Evolutionary conservation across 1,140 invertebrate genomes (phyloP).

Genomic region (Paramacrobiotus metropolitanus): DNA sequence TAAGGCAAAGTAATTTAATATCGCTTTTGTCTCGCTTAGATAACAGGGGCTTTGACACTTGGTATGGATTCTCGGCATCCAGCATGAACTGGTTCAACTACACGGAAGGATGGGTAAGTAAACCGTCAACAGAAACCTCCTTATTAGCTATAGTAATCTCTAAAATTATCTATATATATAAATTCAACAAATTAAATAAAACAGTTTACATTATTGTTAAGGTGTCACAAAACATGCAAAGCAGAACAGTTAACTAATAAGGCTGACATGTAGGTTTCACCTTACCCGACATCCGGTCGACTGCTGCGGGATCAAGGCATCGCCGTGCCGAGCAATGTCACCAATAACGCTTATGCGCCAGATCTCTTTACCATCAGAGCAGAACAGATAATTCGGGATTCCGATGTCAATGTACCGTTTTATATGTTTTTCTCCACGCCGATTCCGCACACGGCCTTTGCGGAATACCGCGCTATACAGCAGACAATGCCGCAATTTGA

Average conservation of each 20-base stretch:
- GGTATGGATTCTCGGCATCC: neutral
- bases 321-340: slow-evolving; percentile 6
- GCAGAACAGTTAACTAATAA: too few relatives aligned
- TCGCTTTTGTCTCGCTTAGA: slow-evolving; percentile 12
- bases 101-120: slow-evolving; percentile 1
- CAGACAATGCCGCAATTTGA: slow-evolving; percentile 19
- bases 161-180: too few relatives aligned
- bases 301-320: slow-evolving; percentile 6
- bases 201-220: too few relatives aligned
- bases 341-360: slow-evolving; percentile 16
- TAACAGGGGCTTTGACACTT: neutral
- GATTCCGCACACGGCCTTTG: neutral
- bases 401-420: slow-evolving; percentile 11
- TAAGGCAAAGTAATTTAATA: neutral
- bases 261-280: too few relatives aligned
- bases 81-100: neutral
- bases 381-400: slow-evolving; percentile 16
- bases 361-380: slow-evolving; percentile 18
- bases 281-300: neutral
- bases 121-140: too few relatives aligned
- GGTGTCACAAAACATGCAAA: too few relatives aligned
- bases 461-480: slow-evolving; percentile 13
- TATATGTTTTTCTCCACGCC: slow-evolving; percentile 1
- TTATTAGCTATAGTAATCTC: too few relatives aligned
- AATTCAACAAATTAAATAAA: too few relatives aligned